phyloP scores from a whole-genome alignment of 2,113 vertebrate species.

The Clarias macrocephalus region DNA sequence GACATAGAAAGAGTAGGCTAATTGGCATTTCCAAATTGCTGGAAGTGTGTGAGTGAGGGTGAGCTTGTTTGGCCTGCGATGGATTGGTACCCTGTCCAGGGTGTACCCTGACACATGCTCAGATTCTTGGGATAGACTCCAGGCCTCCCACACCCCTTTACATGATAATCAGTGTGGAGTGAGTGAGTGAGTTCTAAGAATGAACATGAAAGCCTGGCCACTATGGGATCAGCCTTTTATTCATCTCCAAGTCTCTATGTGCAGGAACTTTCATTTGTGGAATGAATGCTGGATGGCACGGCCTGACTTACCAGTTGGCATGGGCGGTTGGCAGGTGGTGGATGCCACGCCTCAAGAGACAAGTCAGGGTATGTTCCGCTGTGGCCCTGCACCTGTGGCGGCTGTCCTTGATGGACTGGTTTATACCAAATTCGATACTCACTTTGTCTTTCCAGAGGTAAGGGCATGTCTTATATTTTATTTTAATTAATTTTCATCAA shows the following conservation, averaged over 20 bases:
- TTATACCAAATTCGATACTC: conserved; percentile 80
- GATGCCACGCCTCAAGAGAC: conserved; percentile 85
- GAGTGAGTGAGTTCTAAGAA: too few relatives aligned
- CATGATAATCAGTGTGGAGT: too few relatives aligned
- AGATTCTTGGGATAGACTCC: too few relatives aligned
- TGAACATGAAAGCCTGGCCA: too few relatives aligned
- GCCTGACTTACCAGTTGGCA: conserved; percentile 76
- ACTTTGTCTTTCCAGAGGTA: conserved; percentile 91
- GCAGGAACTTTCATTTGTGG: conserved; percentile 95
- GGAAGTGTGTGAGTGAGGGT: too few relatives aligned
- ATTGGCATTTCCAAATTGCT: too few relatives aligned
- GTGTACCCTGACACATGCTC: too few relatives aligned
- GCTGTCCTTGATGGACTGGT: conserved; percentile 85
- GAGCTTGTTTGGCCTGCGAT: too few relatives aligned
- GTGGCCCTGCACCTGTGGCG: conserved; percentile 82
- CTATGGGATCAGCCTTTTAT: not conserved
- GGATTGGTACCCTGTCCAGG: too few relatives aligned
- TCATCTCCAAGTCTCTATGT: not conserved
- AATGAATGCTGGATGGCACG: conserved; percentile 94
- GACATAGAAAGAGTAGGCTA: too few relatives aligned
- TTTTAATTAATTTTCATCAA: not conserved
- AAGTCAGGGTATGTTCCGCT: conserved; percentile 85
- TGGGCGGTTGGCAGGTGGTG: conserved; percentile 85
- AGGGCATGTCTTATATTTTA: conserved; percentile 3
- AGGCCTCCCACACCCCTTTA: too few relatives aligned